phyloP scores from a whole-genome alignment of 2,797 vertebrate genomes.

The Dryobates pubescens region DNA sequence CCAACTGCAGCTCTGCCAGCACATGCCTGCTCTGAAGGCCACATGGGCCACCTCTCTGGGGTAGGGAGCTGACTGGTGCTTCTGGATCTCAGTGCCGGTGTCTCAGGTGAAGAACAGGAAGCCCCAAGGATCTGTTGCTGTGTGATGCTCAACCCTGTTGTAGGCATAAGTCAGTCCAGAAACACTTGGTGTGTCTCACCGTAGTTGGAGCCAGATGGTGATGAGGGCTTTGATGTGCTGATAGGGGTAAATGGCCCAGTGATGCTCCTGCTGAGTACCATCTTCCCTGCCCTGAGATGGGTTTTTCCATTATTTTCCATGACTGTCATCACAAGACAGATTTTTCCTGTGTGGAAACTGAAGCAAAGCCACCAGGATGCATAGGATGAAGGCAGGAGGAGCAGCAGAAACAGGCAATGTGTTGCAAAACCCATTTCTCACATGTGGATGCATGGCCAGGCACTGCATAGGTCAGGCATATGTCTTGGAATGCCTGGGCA shows the following conservation, averaged over 20 bases:
- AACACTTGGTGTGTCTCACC: background rate
- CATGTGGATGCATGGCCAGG: background rate
- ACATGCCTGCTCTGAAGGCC: background rate
- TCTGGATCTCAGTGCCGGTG: background rate
- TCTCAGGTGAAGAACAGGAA: background rate
- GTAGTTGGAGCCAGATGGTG: fast-evolving
- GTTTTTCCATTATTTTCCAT: background rate
- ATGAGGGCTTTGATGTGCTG: background rate
- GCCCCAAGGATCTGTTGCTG: background rate
- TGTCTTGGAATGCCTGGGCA: fast-evolving
- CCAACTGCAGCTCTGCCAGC: background rate
- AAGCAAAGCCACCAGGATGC: background rate
- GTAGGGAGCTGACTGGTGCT: too few species aligned
- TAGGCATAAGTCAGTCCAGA: background rate
- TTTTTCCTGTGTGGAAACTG: background rate
- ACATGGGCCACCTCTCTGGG: background rate
- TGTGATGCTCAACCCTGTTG: background rate
- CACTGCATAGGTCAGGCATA: fast-evolving
- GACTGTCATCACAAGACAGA: background rate
- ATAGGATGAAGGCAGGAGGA: background rate
- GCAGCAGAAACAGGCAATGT: background rate
- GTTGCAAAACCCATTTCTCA: background rate
- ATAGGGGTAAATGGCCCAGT: fast-evolving
- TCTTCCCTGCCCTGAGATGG: background rate
- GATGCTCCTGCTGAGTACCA: background rate